Base-by-base conservation (phyloP, 35 echinoderm and acorn worm species). In the Heliocidaris tuberculata region DNA sequence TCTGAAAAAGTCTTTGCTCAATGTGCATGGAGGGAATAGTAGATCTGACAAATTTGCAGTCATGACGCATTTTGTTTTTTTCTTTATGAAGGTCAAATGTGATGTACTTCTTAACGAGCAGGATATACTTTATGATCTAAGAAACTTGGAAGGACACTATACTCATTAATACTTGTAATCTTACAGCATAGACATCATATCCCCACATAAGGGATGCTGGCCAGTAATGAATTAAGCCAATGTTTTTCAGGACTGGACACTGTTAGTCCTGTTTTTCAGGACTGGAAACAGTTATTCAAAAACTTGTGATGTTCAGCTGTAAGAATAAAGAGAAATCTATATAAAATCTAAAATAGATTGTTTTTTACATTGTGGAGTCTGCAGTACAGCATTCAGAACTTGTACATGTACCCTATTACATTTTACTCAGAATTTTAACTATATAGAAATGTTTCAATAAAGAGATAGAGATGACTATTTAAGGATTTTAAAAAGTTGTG, bases 41-140 rank as follows among this genome's bases (percentile, higher is more conserved):
- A 24, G 65, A 78, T 78, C 65, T 27, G 17, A 19, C 21, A 19
- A 78, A 19, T 78, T 78, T 8, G 65, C 4, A 78, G 21, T 6
- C 65, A n/a, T 78, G 65, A 78, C 65, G 27, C 65, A 78, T 78
- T 78, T 78, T 78, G 65, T 78, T 78, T 78, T 78, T 78, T 19
- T 78, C 65, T n/a, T 8, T n/a, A 17, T 78, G 65, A 78, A 78
- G 65, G 65, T 78, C 65, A 78, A 78, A 78, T 78, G 65, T 78
- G 65, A 78, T 78, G 65, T 78, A 78, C 65, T 78, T 78, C 21
- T 29, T 78, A 27, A 78, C 19, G 27, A 78, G 65, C 65, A 78
- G 65, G 65, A 78, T 78, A n/a, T 78, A 78, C 65, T 78, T 27
- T 78, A 78, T 78, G 27, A 78, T 78, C 65, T 78, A 27, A 27